Evolutionary conservation across 2,113 vertebrate genomes (phyloP).

Genomic region (Lagenorhynchus albirostris): DNA sequence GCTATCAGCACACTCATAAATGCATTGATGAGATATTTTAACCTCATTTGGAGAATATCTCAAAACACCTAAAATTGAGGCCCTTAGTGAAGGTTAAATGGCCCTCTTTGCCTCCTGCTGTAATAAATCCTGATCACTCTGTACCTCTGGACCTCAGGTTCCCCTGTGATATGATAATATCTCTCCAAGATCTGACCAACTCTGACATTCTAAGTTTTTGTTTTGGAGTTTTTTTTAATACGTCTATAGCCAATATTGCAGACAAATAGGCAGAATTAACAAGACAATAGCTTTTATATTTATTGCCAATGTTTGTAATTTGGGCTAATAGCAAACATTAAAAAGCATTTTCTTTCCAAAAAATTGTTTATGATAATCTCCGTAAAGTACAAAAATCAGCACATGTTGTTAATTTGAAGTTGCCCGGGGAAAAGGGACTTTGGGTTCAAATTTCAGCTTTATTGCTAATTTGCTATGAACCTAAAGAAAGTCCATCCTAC

Average conservation of each 20-base stretch:
- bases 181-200: not conserved
- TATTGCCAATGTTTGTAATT: not conserved
- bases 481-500: not conserved
- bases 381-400: not conserved
- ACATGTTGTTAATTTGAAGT: constrained; percentile 27
- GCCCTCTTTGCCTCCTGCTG: not conserved
- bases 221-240: not conserved
- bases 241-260: not conserved
- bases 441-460: not conserved
- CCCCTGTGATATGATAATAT: not conserved
- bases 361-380: not conserved
- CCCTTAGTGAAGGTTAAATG: not conserved
- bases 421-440: not conserved
- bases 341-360: not conserved
- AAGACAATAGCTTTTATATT: not conserved
- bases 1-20: not conserved
- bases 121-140: not conserved
- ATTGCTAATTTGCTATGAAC: not conserved
- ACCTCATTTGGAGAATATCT: not conserved
- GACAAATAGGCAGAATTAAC: constrained; percentile 6
- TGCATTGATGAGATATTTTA: not conserved
- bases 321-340: not conserved
- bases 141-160: not conserved
- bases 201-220: not conserved
- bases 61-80: not conserved